Conservation (phyloP, 1,140 invertebrate species). For the Liolophura sinensis region DNA sequence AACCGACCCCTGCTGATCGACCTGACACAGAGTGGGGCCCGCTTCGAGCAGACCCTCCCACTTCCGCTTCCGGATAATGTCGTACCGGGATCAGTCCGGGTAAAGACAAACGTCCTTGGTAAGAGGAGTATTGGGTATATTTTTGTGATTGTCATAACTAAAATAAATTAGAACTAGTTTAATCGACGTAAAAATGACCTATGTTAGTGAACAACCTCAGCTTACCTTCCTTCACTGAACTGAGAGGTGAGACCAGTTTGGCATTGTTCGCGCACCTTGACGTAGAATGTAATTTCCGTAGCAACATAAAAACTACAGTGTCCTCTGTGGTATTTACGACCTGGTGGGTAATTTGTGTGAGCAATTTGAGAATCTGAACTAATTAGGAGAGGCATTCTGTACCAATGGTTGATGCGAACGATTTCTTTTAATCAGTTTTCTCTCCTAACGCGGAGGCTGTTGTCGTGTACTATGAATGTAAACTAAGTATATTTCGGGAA, state of each 20-base stretch:
- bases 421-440: conserved; percentile 1
- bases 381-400: too few species aligned
- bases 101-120: conserved; percentile 20
- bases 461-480: background rate
- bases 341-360: too few species aligned
- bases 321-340: background rate
- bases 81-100: conserved; percentile 21
- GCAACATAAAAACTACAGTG: background rate
- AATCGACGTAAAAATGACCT: too few species aligned
- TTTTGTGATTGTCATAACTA: too few species aligned
- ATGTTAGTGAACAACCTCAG: too few species aligned
- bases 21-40: conserved; percentile 59
- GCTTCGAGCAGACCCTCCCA: conserved; percentile 52
- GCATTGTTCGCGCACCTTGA: too few species aligned
- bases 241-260: too few species aligned
- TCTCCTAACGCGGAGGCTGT: background rate
- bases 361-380: too few species aligned
- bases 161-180: too few species aligned
- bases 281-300: too few species aligned
- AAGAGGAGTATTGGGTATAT: background rate
- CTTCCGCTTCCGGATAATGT: conserved; percentile 18
- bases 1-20: conserved; percentile 78
- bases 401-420: too few species aligned
- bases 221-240: too few species aligned
- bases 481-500: background rate